Evolutionary conservation across 2,888 invertebrate species (phyloP).

Genomic region (Polietes domitor): DNA sequence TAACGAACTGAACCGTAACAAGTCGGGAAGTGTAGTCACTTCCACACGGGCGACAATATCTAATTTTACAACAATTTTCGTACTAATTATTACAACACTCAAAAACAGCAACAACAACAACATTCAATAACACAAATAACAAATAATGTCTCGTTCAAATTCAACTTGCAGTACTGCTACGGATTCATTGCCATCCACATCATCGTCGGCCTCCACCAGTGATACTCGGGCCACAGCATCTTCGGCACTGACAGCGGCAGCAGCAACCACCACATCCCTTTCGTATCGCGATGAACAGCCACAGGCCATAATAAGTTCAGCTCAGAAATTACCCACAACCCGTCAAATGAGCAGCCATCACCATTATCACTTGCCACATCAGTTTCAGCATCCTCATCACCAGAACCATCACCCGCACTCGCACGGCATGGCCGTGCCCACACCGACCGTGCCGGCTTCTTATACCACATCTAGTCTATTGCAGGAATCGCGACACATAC

Average conservation of each 20-base stretch:
- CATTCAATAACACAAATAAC: neutral
- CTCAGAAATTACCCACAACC: slow-evolving; percentile 71
- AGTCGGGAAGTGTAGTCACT: slow-evolving; percentile 42
- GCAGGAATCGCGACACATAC: slow-evolving; percentile 66
- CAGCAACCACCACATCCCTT: slow-evolving; percentile 66
- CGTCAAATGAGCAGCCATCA: slow-evolving; percentile 78
- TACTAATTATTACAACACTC: neutral
- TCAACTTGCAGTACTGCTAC: slow-evolving; percentile 70
- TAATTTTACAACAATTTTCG: slow-evolving; percentile 9
- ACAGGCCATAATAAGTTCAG: slow-evolving; percentile 69
- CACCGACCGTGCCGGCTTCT: slow-evolving; percentile 76
- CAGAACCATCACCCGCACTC: slow-evolving; percentile 78
- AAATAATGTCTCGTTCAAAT: slow-evolving; percentile 69
- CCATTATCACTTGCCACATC: slow-evolving; percentile 79
- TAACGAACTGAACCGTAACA: slow-evolving; percentile 6
- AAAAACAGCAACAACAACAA: neutral
- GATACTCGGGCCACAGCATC: slow-evolving; percentile 62
- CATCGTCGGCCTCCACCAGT: slow-evolving; percentile 63
- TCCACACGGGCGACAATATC: slow-evolving; percentile 12
- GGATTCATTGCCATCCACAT: slow-evolving; percentile 64
- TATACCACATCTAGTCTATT: slow-evolving; percentile 67
- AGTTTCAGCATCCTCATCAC: slow-evolving; percentile 79
- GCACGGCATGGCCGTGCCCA: slow-evolving; percentile 74
- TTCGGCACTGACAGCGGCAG: slow-evolving; percentile 59
- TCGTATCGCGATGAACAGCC: slow-evolving; percentile 64